Percentiles rank a stretch among this genome's conserved stretches.
These are phyloP conservation scores for Dromiciops gliroides DNA, from an alignment of 2,113 vertebrate genomes.

Conservation along the genomic window DNA sequence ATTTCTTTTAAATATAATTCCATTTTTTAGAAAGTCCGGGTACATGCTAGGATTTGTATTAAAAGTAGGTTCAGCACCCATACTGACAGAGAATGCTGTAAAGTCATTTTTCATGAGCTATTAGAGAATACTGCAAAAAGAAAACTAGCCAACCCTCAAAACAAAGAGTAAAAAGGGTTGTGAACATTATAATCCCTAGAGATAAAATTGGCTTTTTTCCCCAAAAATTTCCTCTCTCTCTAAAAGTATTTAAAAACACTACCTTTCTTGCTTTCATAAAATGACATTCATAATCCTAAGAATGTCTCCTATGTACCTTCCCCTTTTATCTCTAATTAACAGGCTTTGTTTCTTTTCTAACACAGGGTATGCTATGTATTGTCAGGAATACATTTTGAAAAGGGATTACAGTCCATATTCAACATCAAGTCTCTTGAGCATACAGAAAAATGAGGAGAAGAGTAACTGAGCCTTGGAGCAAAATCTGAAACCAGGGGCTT, in stretches of 20 bases:
- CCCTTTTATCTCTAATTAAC: background rate
- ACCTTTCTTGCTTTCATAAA: background rate
- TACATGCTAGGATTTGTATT: background rate
- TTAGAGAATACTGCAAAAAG: background rate
- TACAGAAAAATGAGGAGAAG: background rate
- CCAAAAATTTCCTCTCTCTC: background rate
- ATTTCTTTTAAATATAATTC: background rate
- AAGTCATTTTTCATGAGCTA: background rate
- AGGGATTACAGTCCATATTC: background rate
- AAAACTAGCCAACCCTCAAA: background rate
- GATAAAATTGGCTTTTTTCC: background rate
- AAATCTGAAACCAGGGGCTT: background rate
- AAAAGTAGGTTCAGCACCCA: background rate
- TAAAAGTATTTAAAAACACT: slow-evolving; percentile 10
- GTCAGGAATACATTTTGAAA: slow-evolving; percentile 20
- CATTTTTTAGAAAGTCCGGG: background rate
- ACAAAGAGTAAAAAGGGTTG: background rate
- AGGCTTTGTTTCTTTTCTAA: slow-evolving; percentile 26
- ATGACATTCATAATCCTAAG: slow-evolving; percentile 1
- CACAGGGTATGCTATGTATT: background rate
- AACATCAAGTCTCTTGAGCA: background rate
- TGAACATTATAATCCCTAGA: background rate
- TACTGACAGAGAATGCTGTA: background rate
- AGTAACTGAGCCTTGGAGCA: background rate
- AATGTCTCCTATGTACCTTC: slow-evolving; percentile 13